Evolutionary conservation across 2,888 invertebrate genomes (phyloP).

Genomic region (Drosophila formosana): DNA sequence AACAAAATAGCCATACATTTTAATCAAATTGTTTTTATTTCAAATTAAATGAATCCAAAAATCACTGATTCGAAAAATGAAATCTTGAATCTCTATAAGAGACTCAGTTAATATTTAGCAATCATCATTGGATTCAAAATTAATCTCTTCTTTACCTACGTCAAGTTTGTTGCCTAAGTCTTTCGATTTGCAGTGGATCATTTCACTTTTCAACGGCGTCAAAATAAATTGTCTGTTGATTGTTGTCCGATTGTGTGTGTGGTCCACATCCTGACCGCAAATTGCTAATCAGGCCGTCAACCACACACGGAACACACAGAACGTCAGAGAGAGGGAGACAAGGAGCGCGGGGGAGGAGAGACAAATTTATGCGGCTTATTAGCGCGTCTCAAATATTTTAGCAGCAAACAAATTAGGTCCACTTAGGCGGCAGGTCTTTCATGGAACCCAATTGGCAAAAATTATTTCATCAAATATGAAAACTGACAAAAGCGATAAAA

Average conservation of each 20-base stretch:
- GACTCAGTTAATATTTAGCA: no score
- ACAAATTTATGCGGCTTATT: constrained; percentile 72
- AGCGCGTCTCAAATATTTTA: constrained; percentile 70
- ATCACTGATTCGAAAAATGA: no score
- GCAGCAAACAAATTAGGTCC: constrained; percentile 80
- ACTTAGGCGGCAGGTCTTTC: constrained; percentile 68
- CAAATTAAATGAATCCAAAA: not conserved
- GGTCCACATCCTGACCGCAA: constrained; percentile 67
- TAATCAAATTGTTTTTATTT: not conserved
- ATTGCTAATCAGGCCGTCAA: constrained; percentile 67
- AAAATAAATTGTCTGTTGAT: constrained; percentile 49
- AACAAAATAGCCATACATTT: no score
- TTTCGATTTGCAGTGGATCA: constrained; percentile 34
- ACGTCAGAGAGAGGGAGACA: not conserved
- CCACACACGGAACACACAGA: constrained; percentile 33
- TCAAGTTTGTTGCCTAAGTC: constrained; percentile 57
- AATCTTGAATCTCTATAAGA: no score
- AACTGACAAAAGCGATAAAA: constrained; percentile 52
- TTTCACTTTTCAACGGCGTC: constrained; percentile 39
- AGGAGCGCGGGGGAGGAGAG: constrained; percentile 8
- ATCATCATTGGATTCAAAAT: not conserved
- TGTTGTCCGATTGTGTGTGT: constrained; percentile 47
- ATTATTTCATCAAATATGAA: constrained; percentile 72
- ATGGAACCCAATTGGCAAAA: constrained; percentile 58
- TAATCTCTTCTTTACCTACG: not conserved